Evolutionary conservation across 2,113 vertebrate species (phyloP).

Genomic region (Dipodomys merriami): DNA sequence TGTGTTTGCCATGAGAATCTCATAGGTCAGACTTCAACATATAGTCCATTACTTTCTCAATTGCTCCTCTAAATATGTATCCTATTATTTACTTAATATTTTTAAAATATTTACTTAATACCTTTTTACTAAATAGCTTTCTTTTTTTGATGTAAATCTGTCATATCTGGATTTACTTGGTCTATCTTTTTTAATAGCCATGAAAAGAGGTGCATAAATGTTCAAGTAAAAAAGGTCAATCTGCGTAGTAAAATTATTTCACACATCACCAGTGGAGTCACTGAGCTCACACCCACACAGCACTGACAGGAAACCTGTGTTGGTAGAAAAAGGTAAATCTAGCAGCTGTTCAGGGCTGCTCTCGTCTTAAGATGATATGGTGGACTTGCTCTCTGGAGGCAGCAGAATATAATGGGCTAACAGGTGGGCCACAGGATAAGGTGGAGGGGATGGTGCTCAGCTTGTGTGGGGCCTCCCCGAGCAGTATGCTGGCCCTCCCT

Average conservation of each 20-base stretch:
- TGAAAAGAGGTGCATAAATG: neutral
- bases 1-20: neutral
- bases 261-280: neutral
- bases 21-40: neutral
- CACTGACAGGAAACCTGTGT: neutral
- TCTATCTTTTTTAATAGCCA: neutral
- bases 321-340: neutral
- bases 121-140: slow-evolving; percentile 20
- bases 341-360: neutral
- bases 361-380: neutral
- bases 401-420: neutral
- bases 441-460: neutral
- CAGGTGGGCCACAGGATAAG: neutral
- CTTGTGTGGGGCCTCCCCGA: neutral
- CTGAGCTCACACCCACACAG: neutral
- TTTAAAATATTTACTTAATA: neutral
- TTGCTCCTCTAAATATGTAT: neutral
- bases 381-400: neutral
- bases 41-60: neutral
- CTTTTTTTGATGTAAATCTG: neutral
- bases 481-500: neutral
- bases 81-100: neutral
- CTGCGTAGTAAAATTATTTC: neutral
- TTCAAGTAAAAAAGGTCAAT: neutral
- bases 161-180: neutral